phyloP scores from a whole-genome alignment of 1,140 invertebrate genomes.

The Zaprionus lachaisei region DNA sequence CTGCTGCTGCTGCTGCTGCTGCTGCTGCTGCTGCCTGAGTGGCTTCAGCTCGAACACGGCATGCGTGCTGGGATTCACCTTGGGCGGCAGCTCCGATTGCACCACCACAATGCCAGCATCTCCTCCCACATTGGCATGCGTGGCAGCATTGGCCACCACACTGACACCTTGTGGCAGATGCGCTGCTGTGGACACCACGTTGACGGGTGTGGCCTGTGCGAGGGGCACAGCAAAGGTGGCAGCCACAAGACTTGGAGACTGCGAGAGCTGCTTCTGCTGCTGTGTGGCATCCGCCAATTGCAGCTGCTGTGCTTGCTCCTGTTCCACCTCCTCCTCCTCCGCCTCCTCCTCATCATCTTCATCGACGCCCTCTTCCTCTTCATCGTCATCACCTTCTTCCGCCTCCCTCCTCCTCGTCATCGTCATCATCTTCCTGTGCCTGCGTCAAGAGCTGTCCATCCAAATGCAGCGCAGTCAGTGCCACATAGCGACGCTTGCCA shows the following conservation, averaged over 20 bases:
- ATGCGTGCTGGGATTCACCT: constrained; percentile 77
- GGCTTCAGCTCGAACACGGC: constrained; percentile 78
- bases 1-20: neutral
- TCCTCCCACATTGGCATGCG: constrained; percentile 61
- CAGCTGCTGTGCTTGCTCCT: neutral
- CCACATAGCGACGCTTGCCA: constrained; percentile 59
- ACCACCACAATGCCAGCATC: constrained; percentile 74
- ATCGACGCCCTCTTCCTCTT: neutral
- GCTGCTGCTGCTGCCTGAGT: constrained; percentile 31
- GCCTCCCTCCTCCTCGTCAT: constrained; percentile 24
- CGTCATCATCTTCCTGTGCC: constrained; percentile 19
- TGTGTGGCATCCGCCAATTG: constrained; percentile 4
- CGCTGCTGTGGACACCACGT: constrained; percentile 8
- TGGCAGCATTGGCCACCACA: constrained; percentile 64
- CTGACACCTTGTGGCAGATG: constrained; percentile 55
- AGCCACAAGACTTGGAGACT: constrained; percentile 36
- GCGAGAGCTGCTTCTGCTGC: constrained; percentile 17
- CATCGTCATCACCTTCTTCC: constrained; percentile 18
- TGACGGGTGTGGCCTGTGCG: neutral
- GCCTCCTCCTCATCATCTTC: neutral
- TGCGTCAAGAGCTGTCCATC: constrained; percentile 13
- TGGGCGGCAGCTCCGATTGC: constrained; percentile 70
- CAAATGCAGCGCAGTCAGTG: constrained; percentile 50
- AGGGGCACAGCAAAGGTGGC: constrained; percentile 52
- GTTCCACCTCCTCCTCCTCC: neutral